Base-by-base conservation (phyloP, 2,797 vertebrate species). In the Knipowitschia caucasica region DNA sequence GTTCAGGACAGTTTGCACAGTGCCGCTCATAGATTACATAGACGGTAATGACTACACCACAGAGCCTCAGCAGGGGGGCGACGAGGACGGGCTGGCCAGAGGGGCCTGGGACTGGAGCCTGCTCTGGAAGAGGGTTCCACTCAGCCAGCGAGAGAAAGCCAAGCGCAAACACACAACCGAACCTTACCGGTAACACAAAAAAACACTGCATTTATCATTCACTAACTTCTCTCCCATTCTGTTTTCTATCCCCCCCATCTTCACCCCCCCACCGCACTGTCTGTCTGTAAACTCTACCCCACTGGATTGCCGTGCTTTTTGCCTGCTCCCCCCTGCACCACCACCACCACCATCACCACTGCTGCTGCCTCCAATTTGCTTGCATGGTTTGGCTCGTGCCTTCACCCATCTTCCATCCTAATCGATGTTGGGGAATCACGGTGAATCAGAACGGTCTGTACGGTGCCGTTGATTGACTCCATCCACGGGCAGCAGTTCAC, bases 21-120 rank as follows among this genome's bases (percentile, higher is more conserved):
- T 98, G 66, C 96, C 96, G 58, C 91, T 99, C 87, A 97, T 98
- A 97, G 97, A 99, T 92, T 99, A 98, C 91, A 96, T 98, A 95
- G 94, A 98, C 88, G 97, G 95, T 86, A 96, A 94, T 91, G 93
- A 95, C 87, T 98, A 96, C 93, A 96, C 86, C 88, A 91, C 95
- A 92, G 96, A 98, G 87, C 93, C 97, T 14, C 95, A 99, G 88
- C 97, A 99, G 91, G 97, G 97, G 62, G 97, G 96, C 61, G 96
- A 99, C 75, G 94, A 98, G 88, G 95, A 99, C 80, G 95, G 95
- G 55, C 92, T 98, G 92, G 94, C 96, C 88, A 88, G 95, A 85
- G 96, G 95, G 82, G 95, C 95, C 67, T 99, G 97, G 96, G 94
- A 98, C 82, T 99, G 96, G 96, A 99, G 94, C 81, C 92, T 99